Evolutionary conservation across 2,113 vertebrate species (phyloP).

Genomic region (Perca schrenkii): DNA sequence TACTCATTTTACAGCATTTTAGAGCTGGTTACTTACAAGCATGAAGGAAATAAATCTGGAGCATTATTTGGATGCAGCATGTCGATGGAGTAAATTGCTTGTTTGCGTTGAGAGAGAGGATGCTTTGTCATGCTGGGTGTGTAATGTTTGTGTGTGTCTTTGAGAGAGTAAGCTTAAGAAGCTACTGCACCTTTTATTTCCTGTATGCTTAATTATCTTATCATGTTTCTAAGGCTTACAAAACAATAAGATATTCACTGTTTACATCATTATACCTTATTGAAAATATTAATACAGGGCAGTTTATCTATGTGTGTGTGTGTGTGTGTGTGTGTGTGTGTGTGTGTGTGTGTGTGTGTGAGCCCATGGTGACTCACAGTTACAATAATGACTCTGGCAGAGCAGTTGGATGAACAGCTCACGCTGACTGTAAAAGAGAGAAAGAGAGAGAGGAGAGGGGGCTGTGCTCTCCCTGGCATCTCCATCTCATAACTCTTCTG

Average conservation of each 20-base stretch:
- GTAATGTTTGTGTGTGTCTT: conserved; percentile 14
- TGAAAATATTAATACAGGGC: background rate
- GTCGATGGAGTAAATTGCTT: conserved; percentile 38
- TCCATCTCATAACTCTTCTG: conserved; percentile 67
- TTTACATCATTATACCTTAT: conserved; percentile 4
- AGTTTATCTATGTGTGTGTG: background rate
- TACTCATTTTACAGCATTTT: background rate
- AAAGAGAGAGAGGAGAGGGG: conserved; percentile 33
- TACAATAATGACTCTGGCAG: conserved; percentile 61
- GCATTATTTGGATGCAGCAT: conserved; percentile 27
- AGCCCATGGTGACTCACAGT: conserved; percentile 67
- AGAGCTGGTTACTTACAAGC: background rate
- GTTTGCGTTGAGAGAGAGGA: conserved; percentile 25
- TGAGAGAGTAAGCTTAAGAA: background rate
- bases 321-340: background rate
- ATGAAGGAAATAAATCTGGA: conserved; percentile 15
- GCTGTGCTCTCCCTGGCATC: conserved; percentile 63
- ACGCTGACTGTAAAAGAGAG: conserved; percentile 54
- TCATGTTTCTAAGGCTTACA: background rate
- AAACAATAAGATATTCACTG: background rate
- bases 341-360: conserved; percentile 17
- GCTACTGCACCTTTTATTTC: background rate
- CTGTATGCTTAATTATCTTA: conserved; percentile 2
- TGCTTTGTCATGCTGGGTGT: conserved; percentile 67
- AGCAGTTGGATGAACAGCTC: conserved; percentile 62